These are phyloP conservation scores for Eristalis arbustorum DNA, from an alignment of 2,888 invertebrate species.

Conservation along the genomic window DNA sequence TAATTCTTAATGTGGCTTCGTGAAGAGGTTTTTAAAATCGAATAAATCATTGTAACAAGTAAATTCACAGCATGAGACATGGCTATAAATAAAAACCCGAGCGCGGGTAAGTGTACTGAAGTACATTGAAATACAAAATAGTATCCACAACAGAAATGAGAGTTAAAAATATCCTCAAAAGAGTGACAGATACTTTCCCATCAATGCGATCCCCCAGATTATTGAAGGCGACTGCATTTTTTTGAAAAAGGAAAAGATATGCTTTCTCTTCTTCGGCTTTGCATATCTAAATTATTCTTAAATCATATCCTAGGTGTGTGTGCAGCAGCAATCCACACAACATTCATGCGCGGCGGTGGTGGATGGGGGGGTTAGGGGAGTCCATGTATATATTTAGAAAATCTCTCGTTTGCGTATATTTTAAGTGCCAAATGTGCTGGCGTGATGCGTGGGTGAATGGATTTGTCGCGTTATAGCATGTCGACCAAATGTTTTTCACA, in stretches of 20 bases:
- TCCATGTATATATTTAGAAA: slow-evolving; percentile 53
- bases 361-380: too few species aligned
- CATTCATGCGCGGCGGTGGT: background rate
- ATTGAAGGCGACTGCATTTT: background rate
- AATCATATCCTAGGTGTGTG: background rate
- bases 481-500: slow-evolving; percentile 70
- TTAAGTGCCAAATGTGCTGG: slow-evolving; percentile 71
- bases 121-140: slow-evolving; percentile 35
- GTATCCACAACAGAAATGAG: slow-evolving; percentile 32
- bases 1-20: slow-evolving; percentile 70
- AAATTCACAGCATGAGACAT: slow-evolving; percentile 79
- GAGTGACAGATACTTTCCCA: slow-evolving; percentile 41
- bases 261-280: background rate
- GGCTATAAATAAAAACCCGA: slow-evolving; percentile 76
- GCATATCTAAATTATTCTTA: background rate
- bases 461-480: slow-evolving; percentile 69
- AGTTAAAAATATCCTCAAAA: slow-evolving; percentile 51
- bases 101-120: slow-evolving; percentile 39
- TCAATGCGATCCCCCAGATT: slow-evolving; percentile 7
- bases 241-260: background rate
- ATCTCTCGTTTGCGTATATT: slow-evolving; percentile 63
- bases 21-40: slow-evolving; percentile 77
- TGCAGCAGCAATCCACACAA: slow-evolving; percentile 5
- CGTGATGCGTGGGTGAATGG: slow-evolving; percentile 71
- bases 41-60: slow-evolving; percentile 79